A percentile compares a stretch with the other conserved stretches of the same genome.
These are phyloP conservation scores for Centroberyx gerrardi DNA, from an alignment of 2,797 vertebrate genomes.

Conservation along the genomic window DNA sequence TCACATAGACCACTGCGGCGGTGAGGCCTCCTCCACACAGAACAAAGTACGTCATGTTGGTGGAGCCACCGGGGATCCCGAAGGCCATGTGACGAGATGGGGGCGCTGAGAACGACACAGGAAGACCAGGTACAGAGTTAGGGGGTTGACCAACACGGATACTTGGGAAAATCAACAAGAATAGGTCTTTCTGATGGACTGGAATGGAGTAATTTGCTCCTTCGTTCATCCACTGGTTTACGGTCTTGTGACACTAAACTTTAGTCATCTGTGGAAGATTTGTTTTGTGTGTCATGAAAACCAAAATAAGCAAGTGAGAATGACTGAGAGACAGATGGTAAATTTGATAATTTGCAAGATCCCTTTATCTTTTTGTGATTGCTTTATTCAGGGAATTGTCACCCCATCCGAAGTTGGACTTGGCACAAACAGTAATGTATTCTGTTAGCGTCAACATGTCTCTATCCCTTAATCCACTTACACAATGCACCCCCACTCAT, in stretches of 20 bases:
- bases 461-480: slow-evolving; percentile 74
- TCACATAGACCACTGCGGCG: slow-evolving; percentile 83
- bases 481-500: slow-evolving; percentile 51
- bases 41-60: slow-evolving; percentile 76
- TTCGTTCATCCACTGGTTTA: too few species aligned
- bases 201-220: too few species aligned
- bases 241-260: too few species aligned
- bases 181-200: too few species aligned
- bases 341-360: not conserved
- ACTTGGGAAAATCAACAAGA: not conserved
- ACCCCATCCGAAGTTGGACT: not conserved
- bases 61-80: slow-evolving; percentile 77
- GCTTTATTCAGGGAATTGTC: slow-evolving; percentile 1
- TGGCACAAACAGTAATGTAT: not conserved
- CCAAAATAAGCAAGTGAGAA: not conserved
- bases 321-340: not conserved
- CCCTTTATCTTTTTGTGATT: not conserved
- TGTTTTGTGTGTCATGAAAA: too few species aligned
- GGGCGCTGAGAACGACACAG: slow-evolving; percentile 46
- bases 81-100: slow-evolving; percentile 82
- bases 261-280: too few species aligned
- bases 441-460: slow-evolving; percentile 37
- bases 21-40: slow-evolving; percentile 85
- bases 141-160: not conserved
- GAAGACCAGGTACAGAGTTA: not conserved